phyloP scores from a whole-genome alignment of 2,888 invertebrate species.

The Lasioglossum villosulum region DNA sequence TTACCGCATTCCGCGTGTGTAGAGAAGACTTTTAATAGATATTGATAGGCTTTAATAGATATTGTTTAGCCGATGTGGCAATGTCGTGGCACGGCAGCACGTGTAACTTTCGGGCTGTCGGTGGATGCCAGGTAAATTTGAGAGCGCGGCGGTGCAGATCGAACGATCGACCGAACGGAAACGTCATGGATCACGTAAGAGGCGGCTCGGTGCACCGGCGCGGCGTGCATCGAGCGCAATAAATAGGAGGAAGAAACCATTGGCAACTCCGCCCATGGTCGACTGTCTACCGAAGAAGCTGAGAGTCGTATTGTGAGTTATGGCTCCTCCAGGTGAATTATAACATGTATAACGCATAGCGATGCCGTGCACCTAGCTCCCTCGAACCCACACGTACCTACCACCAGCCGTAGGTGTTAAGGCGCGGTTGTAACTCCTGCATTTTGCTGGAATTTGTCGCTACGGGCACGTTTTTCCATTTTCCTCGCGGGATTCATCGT shows the following conservation, averaged over 20 bases:
- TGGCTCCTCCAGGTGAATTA: constrained; percentile 80
- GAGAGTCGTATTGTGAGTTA: constrained; percentile 77
- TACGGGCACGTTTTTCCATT: not conserved
- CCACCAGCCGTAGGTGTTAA: constrained; percentile 56
- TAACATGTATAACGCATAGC: constrained; percentile 81
- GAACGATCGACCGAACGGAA: constrained; percentile 29
- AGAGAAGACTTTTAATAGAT: constrained; percentile 19
- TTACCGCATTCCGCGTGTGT: constrained; percentile 18
- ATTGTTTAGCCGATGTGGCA: constrained; percentile 25
- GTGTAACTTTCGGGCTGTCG: constrained; percentile 42
- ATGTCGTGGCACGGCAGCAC: constrained; percentile 14
- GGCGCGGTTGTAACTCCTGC: constrained; percentile 63
- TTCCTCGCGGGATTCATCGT: not conserved
- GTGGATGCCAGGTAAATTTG: constrained; percentile 56
- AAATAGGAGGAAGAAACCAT: constrained; percentile 76
- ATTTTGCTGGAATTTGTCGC: constrained; percentile 16
- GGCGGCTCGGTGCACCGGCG: constrained; percentile 53
- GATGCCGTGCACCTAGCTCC: constrained; percentile 54
- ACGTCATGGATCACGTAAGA: constrained; percentile 57
- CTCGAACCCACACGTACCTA: constrained; percentile 68
- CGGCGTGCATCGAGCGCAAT: constrained; percentile 71
- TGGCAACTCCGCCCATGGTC: constrained; percentile 77
- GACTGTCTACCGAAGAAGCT: constrained; percentile 80
- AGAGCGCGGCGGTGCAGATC: constrained; percentile 22
- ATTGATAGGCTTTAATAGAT: constrained; percentile 40